Evolutionary conservation across 2,888 invertebrate species (phyloP), one percentile per base, ranked within the genome.

Genomic region (Bhutanitis thaidina): DNA sequence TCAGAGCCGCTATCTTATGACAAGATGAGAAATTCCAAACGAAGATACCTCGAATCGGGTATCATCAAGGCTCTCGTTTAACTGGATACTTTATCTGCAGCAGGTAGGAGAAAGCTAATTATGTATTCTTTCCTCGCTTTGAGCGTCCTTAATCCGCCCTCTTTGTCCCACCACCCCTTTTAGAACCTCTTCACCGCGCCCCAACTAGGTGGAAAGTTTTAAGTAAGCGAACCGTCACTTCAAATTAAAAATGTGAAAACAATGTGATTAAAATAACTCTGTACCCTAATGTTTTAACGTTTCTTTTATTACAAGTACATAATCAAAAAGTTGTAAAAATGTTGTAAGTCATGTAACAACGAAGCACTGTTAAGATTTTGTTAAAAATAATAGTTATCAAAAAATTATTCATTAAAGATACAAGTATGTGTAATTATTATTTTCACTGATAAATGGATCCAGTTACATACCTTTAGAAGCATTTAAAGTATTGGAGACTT

Each of bases 101-200:
- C 88, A 88, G 88, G 88, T 89, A 88, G 85, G 74, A 34, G 34
- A 74, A 71, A 84, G 79, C 89, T 89, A 89, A 89, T 89, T 89
- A 84, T 86, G 89, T 89, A 89, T 89, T 89, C 89, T 88, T 89
- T 88, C 83, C 87, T 85, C 85, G 88, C 81, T 79, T 76, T 72
- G 69, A 72, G 74, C 79, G 80, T 83, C 84, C 87, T 86, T 88
- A 88, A 88, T 88, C 86, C 85, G 78, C 79, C 80, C 79, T 74
- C 71, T 73, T 68, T 52, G 45, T 53, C 60, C 70, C 70, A 70
- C 75, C 73, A 62, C 74, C 74, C 71, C 60, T 61, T 57, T 61
- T 64, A 64, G 65, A 64, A 70, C 71, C 73, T 67, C 65, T 62
- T 59, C 57, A 58, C 58, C 66, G 67, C 71, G 68, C 77, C 77